phyloP scores from a whole-genome alignment of 2,888 invertebrate genomes.

The Heliconius erato region DNA sequence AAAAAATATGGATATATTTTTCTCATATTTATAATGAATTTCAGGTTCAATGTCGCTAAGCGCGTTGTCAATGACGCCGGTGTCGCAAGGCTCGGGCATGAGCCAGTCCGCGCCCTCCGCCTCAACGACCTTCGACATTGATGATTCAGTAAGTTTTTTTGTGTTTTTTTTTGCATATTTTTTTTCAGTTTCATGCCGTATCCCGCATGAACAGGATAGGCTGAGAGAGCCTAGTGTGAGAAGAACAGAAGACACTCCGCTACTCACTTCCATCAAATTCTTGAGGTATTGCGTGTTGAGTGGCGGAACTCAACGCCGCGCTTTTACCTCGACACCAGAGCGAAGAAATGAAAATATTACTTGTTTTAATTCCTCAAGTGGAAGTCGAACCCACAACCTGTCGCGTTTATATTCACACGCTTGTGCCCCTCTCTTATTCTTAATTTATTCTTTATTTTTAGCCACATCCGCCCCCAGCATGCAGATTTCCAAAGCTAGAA shows the following conservation, averaged over 20 bases:
- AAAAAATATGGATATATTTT: too few species aligned
- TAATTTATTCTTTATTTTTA: constrained; percentile 49
- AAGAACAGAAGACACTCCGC: neutral
- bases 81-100: constrained; percentile 72
- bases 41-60: constrained; percentile 79
- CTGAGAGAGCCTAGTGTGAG: neutral
- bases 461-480: constrained; percentile 66
- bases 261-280: too few species aligned
- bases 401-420: too few species aligned
- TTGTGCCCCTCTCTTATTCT: too few species aligned
- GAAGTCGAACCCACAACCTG: too few species aligned
- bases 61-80: constrained; percentile 70
- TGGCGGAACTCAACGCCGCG: too few species aligned
- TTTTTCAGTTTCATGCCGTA: constrained; percentile 5
- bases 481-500: constrained; percentile 88
- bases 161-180: neutral
- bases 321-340: too few species aligned
- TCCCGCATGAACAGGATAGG: constrained; percentile 7
- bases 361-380: too few species aligned
- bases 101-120: constrained; percentile 77
- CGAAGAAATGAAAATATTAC: too few species aligned
- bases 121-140: constrained; percentile 66
- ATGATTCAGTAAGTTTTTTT: constrained; percentile 63
- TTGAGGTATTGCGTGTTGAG: too few species aligned
- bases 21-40: constrained; percentile 40